Percentiles rank a stretch among this genome's conserved stretches.
Conservation (phyloP, 1,140 invertebrate genomes). For the Temnothorax curvispinosus region DNA sequence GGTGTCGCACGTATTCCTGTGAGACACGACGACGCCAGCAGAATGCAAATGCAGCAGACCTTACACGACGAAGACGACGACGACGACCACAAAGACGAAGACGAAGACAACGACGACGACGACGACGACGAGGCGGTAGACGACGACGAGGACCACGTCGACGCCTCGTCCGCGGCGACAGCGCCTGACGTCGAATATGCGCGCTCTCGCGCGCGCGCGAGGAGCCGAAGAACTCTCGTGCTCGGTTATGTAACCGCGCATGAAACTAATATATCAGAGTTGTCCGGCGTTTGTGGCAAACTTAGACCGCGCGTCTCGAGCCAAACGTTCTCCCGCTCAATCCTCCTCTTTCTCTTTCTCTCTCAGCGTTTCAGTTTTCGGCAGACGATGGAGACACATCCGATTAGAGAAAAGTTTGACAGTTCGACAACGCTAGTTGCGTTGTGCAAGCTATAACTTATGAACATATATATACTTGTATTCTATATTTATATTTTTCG, state of each 20-base stretch:
- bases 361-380: neutral
- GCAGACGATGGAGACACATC: neutral
- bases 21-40: constrained; percentile 60
- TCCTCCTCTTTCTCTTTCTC: constrained; percentile 24
- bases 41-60: constrained; percentile 31
- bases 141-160: constrained; percentile 66
- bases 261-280: constrained; percentile 81
- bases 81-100: constrained; percentile 19
- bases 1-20: constrained; percentile 13
- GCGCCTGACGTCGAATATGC: constrained; percentile 77
- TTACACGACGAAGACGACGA: constrained; percentile 14
- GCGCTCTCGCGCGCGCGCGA: neutral
- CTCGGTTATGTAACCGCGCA: constrained; percentile 79
- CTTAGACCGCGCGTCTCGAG: constrained; percentile 75
- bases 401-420: constrained; percentile 10
- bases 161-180: constrained; percentile 75
- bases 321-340: constrained; percentile 59
- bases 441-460: neutral
- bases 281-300: constrained; percentile 76
- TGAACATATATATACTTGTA: too few relatives aligned
- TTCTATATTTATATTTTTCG: neutral
- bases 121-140: constrained; percentile 13
- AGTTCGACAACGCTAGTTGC: neutral
- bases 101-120: constrained; percentile 60
- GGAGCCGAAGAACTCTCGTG: constrained; percentile 72